Evolutionary conservation across 2,113 vertebrate species (phyloP).

Genomic region (Charadrius vociferus): DNA sequence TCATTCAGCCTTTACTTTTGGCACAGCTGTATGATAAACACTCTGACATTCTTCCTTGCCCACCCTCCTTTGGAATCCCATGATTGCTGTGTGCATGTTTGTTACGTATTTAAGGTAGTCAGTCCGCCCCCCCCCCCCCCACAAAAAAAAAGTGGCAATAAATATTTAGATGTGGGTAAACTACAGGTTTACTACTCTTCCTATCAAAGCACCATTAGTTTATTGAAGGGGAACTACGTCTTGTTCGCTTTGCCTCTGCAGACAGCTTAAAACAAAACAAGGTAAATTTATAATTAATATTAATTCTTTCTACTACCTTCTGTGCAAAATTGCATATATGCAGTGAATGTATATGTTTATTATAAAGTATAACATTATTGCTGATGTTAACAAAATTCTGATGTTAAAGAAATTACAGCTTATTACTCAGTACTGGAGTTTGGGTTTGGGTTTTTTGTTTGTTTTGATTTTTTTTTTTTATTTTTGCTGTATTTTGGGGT

Average conservation of each 20-base stretch:
- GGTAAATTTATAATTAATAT: neutral
- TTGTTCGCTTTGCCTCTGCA: neutral
- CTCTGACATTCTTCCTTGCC: constrained; percentile 74
- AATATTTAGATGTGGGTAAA: neutral
- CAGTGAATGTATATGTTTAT: neutral
- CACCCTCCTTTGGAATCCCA: constrained; percentile 65
- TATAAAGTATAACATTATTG: neutral
- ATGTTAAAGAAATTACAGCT: neutral
- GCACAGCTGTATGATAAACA: constrained; percentile 92
- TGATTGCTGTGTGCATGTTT: constrained; percentile 24
- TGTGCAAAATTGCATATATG: neutral
- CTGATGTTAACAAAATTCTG: neutral
- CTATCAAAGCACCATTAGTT: neutral
- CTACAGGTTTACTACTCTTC: neutral
- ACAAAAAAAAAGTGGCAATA: neutral
- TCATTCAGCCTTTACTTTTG: constrained; percentile 84
- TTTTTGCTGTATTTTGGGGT: neutral
- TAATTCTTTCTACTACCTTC: neutral
- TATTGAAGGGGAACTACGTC: neutral
- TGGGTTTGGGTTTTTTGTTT: neutral
- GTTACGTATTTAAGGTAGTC: constrained; percentile 21
- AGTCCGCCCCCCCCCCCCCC: neutral
- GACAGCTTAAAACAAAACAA: neutral
- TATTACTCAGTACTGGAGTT: neutral
- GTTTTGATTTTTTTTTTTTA: neutral